Evolutionary conservation across 2,113 vertebrate species (phyloP).

Genomic region (Agapornis roseicollis): DNA sequence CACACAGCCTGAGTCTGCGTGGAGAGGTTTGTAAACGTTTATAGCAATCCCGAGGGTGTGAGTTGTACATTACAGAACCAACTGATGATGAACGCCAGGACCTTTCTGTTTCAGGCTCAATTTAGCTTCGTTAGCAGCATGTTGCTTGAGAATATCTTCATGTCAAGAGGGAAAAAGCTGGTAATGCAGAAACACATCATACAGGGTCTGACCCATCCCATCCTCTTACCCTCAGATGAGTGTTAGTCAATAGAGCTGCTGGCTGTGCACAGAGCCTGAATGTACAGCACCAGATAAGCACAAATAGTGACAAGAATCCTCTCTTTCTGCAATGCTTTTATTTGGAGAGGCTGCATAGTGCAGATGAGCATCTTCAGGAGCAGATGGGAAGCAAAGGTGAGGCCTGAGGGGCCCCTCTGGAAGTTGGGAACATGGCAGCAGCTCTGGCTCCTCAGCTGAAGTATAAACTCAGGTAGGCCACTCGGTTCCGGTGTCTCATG

Average conservation of each 20-base stretch:
- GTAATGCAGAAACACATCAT: neutral
- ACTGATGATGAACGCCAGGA: neutral
- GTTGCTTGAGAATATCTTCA: neutral
- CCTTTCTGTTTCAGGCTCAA: neutral
- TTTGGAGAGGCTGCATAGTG: neutral
- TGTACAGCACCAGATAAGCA: neutral
- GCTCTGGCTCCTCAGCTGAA: constrained; percentile 19
- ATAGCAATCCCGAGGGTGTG: neutral
- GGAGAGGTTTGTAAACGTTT: neutral
- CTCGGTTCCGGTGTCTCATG: constrained; percentile 69
- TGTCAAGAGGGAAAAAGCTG: neutral
- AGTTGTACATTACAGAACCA: neutral
- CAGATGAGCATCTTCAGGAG: rapidly evolving
- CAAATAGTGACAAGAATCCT: neutral
- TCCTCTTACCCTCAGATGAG: neutral
- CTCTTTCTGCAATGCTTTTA: neutral
- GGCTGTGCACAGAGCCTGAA: neutral
- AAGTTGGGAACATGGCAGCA: neutral
- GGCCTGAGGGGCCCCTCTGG: neutral
- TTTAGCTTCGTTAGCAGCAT: neutral
- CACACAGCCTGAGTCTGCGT: neutral
- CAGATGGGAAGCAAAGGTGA: neutral
- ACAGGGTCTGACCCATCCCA: neutral
- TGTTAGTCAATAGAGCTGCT: neutral
- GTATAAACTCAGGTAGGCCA: constrained; percentile 77